Base-by-base conservation (phyloP, 2,113 vertebrate species). In the Sakesphorus luctuosus region DNA sequence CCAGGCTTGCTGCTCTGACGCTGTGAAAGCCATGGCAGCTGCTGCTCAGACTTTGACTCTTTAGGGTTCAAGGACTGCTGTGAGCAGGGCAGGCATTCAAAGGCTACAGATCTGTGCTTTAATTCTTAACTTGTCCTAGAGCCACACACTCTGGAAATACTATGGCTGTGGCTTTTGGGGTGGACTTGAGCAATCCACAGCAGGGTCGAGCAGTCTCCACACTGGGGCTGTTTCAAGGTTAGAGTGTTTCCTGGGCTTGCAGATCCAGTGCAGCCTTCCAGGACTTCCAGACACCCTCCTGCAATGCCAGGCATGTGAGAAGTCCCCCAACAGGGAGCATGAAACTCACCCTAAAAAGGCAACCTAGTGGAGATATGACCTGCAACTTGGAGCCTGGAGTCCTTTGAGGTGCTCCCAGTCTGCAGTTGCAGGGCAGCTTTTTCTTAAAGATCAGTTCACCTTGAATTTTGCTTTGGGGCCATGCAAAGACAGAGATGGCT, bases 341-440 rank as follows among this genome's bases (percentile, higher is more conserved):
- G 36, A 73, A 75, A 13, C 9, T 29, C 26, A 84, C 59, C 26
- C 46, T 33, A 23, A 65, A 31, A 66, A 38, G 36, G 61, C 38
- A 80, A 3, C 7, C 67, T 46, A 0, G 1, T 0, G 1, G 11
- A 66, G 31, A 2, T 62, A n/a, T 2, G 40, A 62, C 17, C 40
- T 74, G 25, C 50, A 73, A 3, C 20, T 11, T 17, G 43, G n/a
- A 21, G 7, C 13, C 21, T 73, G 58, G 31, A 14, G 16, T 44
- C 31, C 36, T 89, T 14, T 20, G 55, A 84, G 43, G 4, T 62
- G 13, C 18, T 77, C n/a, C 36, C 28, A 56, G 46, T 6, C 28
- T 80, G 68, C 24, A 69, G n/a, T 4, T 77, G 47, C 55, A 69
- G 31, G 40, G 43, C 28, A 78, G 20, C 9, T 36, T 87, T 91